These are phyloP conservation scores for Apostichopus japonicus DNA, from an alignment of 35 echinoderm and acorn worm species.

Conservation along the genomic window DNA sequence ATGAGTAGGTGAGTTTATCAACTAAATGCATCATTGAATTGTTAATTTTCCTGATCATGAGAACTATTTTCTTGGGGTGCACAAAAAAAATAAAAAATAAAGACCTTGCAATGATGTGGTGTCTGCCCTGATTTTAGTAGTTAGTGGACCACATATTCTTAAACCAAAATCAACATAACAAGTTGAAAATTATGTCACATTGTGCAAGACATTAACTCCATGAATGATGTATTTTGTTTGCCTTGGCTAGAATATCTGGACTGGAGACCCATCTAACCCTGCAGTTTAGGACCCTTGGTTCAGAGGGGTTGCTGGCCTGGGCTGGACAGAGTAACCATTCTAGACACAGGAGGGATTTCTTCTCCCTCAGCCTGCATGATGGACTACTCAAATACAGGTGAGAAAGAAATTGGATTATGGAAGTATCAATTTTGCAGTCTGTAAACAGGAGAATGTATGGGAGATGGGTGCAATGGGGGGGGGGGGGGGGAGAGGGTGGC, in stretches of 20 bases:
- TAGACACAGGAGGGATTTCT: constrained; percentile 76
- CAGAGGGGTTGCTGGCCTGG: constrained; percentile 88
- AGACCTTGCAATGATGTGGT: too few relatives aligned
- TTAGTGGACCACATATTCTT: too few relatives aligned
- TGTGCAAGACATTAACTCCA: too few relatives aligned
- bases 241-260: constrained; percentile 72
- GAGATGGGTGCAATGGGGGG: not conserved
- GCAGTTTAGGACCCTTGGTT: constrained; percentile 60
- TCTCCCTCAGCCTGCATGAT: constrained; percentile 81
- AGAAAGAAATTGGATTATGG: not conserved
- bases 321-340: constrained; percentile 71
- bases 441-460: not conserved
- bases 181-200: too few relatives aligned
- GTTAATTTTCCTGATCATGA: too few relatives aligned
- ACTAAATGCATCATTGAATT: too few relatives aligned
- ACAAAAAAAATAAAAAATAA: too few relatives aligned
- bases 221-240: not conserved
- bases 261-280: constrained; percentile 60
- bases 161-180: too few relatives aligned
- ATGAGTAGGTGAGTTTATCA: too few relatives aligned
- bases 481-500: not conserved
- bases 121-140: too few relatives aligned
- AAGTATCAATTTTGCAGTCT: too few relatives aligned
- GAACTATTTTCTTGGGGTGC: too few relatives aligned
- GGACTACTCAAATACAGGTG: constrained; percentile 85